Percentiles rank a stretch among this genome's conserved stretches.
Evolutionary conservation across 2,113 vertebrate genomes (phyloP).

Genomic region (Spilogale gracilis): DNA sequence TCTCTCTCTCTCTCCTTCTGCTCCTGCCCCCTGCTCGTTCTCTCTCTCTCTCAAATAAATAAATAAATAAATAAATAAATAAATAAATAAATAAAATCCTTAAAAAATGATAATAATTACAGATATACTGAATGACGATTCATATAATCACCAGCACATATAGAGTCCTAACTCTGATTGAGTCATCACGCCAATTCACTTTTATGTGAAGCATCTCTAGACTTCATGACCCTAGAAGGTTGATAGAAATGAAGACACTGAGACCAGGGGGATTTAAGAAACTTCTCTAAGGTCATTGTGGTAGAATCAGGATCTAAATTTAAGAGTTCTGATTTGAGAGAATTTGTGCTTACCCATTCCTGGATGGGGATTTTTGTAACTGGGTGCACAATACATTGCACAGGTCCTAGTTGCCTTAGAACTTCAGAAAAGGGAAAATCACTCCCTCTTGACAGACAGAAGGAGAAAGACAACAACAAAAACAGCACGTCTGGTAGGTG

Average conservation of each 20-base stretch:
- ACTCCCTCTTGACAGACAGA: not conserved
- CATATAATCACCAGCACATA: not conserved
- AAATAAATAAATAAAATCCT: too few relatives aligned
- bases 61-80: too few relatives aligned
- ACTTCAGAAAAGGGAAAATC: not conserved
- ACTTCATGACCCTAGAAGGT: not conserved
- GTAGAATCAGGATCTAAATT: constrained; percentile 24
- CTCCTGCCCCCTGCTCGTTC: too few relatives aligned
- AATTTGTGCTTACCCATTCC: not conserved
- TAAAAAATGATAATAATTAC: not conserved
- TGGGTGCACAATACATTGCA: not conserved
- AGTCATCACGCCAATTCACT: not conserved
- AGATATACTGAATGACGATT: not conserved
- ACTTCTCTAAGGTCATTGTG: not conserved
- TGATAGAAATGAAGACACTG: not conserved
- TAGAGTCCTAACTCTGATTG: not conserved
- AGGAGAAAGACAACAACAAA: not conserved
- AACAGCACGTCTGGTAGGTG: not conserved
- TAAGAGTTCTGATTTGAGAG: not conserved
- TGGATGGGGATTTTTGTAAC: not conserved
- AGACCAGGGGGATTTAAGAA: not conserved
- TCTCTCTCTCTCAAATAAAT: too few relatives aligned
- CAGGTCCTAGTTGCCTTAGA: not conserved
- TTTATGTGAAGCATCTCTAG: not conserved
- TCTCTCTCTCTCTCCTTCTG: too few relatives aligned